Evolutionary conservation across 2,888 invertebrate genomes (phyloP).

Genomic region (Gerris lacustris): DNA sequence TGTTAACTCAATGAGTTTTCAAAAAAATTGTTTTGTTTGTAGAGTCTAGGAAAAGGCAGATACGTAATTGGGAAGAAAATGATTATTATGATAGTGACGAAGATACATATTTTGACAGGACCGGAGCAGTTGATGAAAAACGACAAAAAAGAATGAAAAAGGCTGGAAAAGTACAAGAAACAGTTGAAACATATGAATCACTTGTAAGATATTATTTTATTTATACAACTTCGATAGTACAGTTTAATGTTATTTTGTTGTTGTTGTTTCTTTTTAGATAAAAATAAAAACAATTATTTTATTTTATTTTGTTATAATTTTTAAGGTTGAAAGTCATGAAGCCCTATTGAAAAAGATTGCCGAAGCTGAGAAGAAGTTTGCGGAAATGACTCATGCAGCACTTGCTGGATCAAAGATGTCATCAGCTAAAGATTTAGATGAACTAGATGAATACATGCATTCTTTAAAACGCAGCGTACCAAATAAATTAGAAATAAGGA

Average conservation of each 20-base stretch:
- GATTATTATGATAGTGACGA: conserved; percentile 92
- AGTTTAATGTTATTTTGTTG: conserved; percentile 18
- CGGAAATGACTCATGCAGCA: conserved; percentile 16
- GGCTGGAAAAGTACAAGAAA: conserved; percentile 43
- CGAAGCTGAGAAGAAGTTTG: conserved; percentile 32
- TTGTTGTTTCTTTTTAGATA: not conserved
- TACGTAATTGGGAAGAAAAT: conserved; percentile 68
- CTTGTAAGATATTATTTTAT: conserved; percentile 29
- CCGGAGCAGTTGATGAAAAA: conserved; percentile 76
- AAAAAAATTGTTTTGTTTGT: conserved; percentile 18
- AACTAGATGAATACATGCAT: conserved; percentile 74
- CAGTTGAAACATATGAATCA: conserved; percentile 44
- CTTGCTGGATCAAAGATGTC: conserved; percentile 37
- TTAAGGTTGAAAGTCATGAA: conserved; percentile 40
- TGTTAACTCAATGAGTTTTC: too few relatives aligned
- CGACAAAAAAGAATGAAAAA: conserved; percentile 60
- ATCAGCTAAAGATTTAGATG: conserved; percentile 42
- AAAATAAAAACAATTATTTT: conserved; percentile 33
- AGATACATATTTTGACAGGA: conserved; percentile 88
- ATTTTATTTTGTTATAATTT: conserved; percentile 10
- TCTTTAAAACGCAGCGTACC: conserved; percentile 48
- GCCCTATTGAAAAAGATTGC: conserved; percentile 42
- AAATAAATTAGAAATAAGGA: conserved; percentile 53
- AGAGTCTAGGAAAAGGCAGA: conserved; percentile 72
- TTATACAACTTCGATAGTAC: not conserved